Evolutionary conservation across 2,888 invertebrate species (phyloP), one percentile per base, ranked within the genome.

Genomic region (Thumatha senex): DNA sequence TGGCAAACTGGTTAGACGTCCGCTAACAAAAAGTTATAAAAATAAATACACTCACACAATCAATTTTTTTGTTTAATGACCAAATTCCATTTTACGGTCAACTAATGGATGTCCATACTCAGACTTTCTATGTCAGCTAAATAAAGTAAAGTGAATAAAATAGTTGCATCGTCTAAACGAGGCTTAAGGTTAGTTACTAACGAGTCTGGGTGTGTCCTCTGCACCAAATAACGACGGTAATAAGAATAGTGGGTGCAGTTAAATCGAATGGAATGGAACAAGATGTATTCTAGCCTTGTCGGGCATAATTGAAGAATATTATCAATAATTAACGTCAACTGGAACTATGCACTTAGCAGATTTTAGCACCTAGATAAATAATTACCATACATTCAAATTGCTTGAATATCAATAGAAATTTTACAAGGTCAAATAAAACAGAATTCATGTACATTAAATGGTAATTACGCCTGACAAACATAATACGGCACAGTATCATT

Each of bases 171-270:
- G 68, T 76, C 69, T 68, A 72, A 87, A 83, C 84, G 82, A 71
- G 72, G 86, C 89, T 82, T 74, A 75, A 83, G 78, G 82, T 82
- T 80, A 82, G 78, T 77, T 78, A 76, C 82, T 87, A 89, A 88
- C 89, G 82, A 86, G 85, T 84, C 77, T 84, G 86, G 89, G 89
- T 86, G 89, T 88, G 89, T 88, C 85, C 80, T 74, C 72, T 84
- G 86, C 78, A 87, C 89, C 85, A 85, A 84, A 89, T 87, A 86
- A 80, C 81, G 74, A 73, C 56, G 72, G 76, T 77, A 74, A 80
- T 82, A 81, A 86, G 87, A 85, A 88, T 87, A 86, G 83, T 83
- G 70, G 84, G 84, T 81, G 86, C 84, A 88, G 84, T 83, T 82
- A 80, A 76, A 73, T 82, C 80, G 82, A 83, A 77, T 80, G 70